Base-by-base conservation (phyloP, 2,797 vertebrate genomes). In the Myotis findleyi region DNA sequence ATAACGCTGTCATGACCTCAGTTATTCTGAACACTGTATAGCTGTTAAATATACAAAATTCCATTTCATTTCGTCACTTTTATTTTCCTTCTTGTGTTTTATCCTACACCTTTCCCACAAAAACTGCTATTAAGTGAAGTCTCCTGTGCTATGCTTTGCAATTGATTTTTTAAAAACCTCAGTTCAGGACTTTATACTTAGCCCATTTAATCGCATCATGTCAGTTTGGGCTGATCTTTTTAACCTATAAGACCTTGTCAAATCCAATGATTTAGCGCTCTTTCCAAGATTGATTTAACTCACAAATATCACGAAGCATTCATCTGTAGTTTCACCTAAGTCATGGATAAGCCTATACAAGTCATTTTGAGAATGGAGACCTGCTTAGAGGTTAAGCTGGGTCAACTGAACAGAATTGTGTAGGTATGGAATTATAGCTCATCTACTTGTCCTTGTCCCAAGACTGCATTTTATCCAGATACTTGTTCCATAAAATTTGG, bases 211-310 rank as follows among this genome's bases (percentile, higher is more conserved):
- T 76, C 47, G 85, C 59, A 95, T 80, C 33, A 51, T 92, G 59
- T 87, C 55, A 36, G 21, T 76, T 93, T 77, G 68, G 88, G 33
- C 66, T 92, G 44, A 68, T 90, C 88, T 81, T 69, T 93, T 96
- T 94, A 96, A 90, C 81, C 85, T 95, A 57, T 75, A n/a, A 92
- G 57, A 86, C 49, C 49, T 4, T 88, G 41, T 90, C 88, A 95
- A 93, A 92, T 82, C 18, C 73, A 88, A n/a, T 90, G 62, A 72
- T 92, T 82, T 64, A 71, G 7, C 12, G 55, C 33, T 95, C 47
- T 95, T 95, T 82, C 66, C 20, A 77, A 68, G 33, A 88, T 85
- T 92, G 38, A 95, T 85, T 93, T 95, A 95, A 90, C 73, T 93
- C 72, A 72, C 18, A 92, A 92, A 62, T 90, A 69, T 76, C 59